A percentile compares a stretch with the other conserved stretches of the same genome.
These are phyloP conservation scores for Solenodon paradoxus DNA, from an alignment of 2,113 vertebrate species.

Conservation along the genomic window DNA sequence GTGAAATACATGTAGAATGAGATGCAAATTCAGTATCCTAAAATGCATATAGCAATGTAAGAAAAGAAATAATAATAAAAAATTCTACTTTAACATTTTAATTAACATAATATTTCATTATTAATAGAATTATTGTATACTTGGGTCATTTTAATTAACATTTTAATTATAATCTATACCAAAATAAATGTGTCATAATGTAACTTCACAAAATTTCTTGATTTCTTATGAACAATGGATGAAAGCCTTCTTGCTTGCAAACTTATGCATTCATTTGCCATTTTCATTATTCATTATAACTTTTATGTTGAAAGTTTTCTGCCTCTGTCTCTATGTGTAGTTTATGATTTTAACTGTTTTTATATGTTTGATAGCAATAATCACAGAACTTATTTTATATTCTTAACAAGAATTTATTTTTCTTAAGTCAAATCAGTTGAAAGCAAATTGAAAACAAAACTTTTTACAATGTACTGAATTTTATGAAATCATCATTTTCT, in stretches of 20 bases:
- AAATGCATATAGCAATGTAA: no score
- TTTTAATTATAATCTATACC: not conserved
- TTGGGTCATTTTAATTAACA: not conserved
- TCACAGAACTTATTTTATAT: not conserved
- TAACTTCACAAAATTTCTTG: not conserved
- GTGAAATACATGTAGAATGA: not conserved
- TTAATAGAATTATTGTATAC: not conserved
- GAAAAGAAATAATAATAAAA: no score
- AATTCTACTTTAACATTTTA: not conserved
- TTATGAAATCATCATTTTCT: conserved; percentile 37
- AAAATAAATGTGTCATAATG: not conserved
- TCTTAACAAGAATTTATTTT: not conserved
- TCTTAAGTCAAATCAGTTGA: not conserved
- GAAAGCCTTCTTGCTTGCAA: not conserved
- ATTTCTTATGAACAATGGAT: not conserved
- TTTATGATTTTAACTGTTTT: not conserved
- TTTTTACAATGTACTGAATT: not conserved
- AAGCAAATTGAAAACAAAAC: conserved; percentile 14
- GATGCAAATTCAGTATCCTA: not conserved
- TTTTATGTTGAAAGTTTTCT: not conserved
- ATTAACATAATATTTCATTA: not conserved
- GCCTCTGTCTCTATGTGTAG: not conserved
- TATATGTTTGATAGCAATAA: not conserved
- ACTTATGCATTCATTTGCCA: not conserved
- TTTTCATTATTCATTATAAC: not conserved